Evolutionary conservation across 2,888 invertebrate genomes (phyloP), one percentile per base, ranked within the genome.

Genomic region (Ectemnius continuus): DNA sequence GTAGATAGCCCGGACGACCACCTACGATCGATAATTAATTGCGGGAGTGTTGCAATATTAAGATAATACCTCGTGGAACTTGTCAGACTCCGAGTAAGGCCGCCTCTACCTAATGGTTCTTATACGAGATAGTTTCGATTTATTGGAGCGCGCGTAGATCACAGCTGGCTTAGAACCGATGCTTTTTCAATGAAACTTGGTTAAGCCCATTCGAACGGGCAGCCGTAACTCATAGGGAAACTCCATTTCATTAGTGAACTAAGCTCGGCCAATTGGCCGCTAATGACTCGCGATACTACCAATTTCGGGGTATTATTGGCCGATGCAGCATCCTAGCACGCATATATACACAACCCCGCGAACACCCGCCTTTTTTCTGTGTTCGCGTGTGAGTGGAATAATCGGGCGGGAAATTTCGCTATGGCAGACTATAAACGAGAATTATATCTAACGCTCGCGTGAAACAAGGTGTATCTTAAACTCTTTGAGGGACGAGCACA

Each of bases 101-200:
- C 52, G 52, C 52, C 52, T 52, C 52, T 52, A 52, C 16, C 52
- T 52, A 52, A 52, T 52, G 52, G 52, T 16, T 52, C 16, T 14
- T n/a, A 67, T 36, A 23, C 20, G 2, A 13, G 8, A 14, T 23
- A 56, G 47, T 58, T 16, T 13, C 13, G 58, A 58, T 56, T 63
- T 52, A 52, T 16, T 11, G 56, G 36, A 36, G 20, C 36, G 4
- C 45, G 64, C 52, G 36, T 66, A 58, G 23, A 66, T 59, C 58
- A 58, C 23, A 46, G 26, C 47, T 58, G 59, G 26, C 57, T 66
- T 59, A 65, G 57, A 65, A 46, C 56, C 36, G 60, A 48, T 28
- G n/a, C 48, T 63, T 63, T 23, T 28, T 60, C 28, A n/a, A 28
- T 28, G 47, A 26, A 63, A 26, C 52, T 52, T 16, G 52, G n/a